These are phyloP conservation scores for Oxyruncus cristatus DNA, from an alignment of 2,113 vertebrate genomes.

Conservation along the genomic window DNA sequence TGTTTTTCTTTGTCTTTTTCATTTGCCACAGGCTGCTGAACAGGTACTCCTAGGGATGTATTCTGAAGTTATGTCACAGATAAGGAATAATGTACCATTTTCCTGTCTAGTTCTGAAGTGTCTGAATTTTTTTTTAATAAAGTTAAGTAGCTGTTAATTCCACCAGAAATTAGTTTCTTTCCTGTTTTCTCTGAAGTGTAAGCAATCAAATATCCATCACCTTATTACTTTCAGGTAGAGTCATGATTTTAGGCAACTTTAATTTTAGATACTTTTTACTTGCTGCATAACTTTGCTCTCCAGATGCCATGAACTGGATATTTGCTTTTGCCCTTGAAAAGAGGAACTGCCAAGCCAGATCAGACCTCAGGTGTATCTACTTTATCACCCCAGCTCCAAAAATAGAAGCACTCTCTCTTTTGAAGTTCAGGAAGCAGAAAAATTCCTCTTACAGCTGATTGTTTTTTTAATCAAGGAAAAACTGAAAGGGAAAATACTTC, in stretches of 20 bases:
- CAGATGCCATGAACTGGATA: background rate
- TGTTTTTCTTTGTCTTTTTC: conserved; percentile 59
- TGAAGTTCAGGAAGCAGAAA: background rate
- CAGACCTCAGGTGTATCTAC: background rate
- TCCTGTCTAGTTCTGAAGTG: background rate
- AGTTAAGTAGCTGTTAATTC: background rate
- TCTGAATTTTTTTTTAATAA: background rate
- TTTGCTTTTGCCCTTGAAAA: background rate
- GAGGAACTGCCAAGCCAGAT: background rate
- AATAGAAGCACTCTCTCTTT: background rate
- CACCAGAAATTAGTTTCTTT: background rate
- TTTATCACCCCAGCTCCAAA: background rate
- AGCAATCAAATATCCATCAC: background rate
- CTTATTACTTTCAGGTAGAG: background rate
- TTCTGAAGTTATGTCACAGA: conserved; percentile 4
- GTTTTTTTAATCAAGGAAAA: background rate
- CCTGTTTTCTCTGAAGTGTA: background rate
- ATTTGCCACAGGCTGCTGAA: conserved; percentile 63
- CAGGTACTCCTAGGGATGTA: conserved; percentile 18
- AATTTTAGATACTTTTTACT: background rate
- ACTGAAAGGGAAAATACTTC: background rate
- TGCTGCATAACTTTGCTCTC: background rate
- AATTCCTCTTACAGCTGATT: background rate
- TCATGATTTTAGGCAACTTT: background rate
- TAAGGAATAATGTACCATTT: background rate